Evolutionary conservation across 2,888 invertebrate genomes (phyloP).

Genomic region (Orthonychiurus folsomi): DNA sequence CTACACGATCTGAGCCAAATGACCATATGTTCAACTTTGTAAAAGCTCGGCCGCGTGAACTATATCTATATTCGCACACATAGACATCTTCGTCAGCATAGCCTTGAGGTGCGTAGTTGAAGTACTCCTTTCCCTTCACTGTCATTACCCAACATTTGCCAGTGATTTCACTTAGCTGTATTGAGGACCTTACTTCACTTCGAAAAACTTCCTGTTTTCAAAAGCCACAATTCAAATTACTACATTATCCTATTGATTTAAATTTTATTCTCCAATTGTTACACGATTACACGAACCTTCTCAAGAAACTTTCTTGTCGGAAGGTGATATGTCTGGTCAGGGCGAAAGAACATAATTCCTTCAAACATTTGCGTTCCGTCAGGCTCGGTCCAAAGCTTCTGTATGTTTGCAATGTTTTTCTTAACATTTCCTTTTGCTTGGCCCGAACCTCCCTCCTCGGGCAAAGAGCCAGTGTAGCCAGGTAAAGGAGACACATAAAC

Average conservation of each 20-base stretch:
- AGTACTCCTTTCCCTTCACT: constrained; percentile 72
- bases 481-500: constrained; percentile 59
- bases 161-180: constrained; percentile 72
- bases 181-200: constrained; percentile 75
- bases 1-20: constrained; percentile 57
- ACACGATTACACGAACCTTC: constrained; percentile 54
- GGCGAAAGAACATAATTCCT: constrained; percentile 83
- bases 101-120: constrained; percentile 76
- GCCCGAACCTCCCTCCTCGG: constrained; percentile 14
- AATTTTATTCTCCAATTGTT: too few relatives aligned
- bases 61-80: constrained; percentile 93
- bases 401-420: constrained; percentile 73
- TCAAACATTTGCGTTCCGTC: constrained; percentile 78
- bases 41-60: constrained; percentile 72
- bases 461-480: constrained; percentile 25
- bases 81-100: constrained; percentile 87
- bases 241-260: too few relatives aligned
- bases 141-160: constrained; percentile 89
- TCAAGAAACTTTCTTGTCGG: constrained; percentile 90
- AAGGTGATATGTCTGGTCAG: constrained; percentile 92
- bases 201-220: constrained; percentile 87
- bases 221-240: too few relatives aligned
- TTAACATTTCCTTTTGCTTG: constrained; percentile 52
- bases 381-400: constrained; percentile 76
- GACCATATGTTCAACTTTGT: constrained; percentile 75